Evolutionary conservation across 1,140 invertebrate species (phyloP).

Genomic region (Drosophila burlai): DNA sequence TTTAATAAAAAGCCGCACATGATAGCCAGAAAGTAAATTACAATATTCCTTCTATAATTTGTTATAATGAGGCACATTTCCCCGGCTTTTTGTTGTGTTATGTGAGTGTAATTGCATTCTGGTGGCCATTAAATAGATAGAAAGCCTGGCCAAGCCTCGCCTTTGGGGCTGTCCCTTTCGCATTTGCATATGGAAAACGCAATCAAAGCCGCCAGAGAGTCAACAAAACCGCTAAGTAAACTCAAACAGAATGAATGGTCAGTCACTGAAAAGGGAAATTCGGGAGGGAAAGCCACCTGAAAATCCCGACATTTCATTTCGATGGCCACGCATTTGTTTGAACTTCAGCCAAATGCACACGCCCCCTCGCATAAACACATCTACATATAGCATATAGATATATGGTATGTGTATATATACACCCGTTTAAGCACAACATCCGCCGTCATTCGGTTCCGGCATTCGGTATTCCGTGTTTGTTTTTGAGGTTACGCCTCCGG

Average conservation of each 20-base stretch:
- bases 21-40: slow-evolving; percentile 53
- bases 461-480: slow-evolving; percentile 36
- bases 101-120: slow-evolving; percentile 53
- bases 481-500: slow-evolving; percentile 49
- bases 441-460: slow-evolving; percentile 41
- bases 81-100: background rate
- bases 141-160: background rate
- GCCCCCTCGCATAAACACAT: slow-evolving; percentile 14
- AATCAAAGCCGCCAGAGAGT: slow-evolving; percentile 59
- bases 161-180: slow-evolving; percentile 13
- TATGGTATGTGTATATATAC: background rate
- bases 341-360: slow-evolving; percentile 45
- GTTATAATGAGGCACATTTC: slow-evolving; percentile 23
- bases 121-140: slow-evolving; percentile 41
- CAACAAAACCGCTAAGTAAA: slow-evolving; percentile 64
- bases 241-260: slow-evolving; percentile 39
- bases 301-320: slow-evolving; percentile 51
- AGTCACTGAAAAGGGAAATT: slow-evolving; percentile 3
- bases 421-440: slow-evolving; percentile 10
- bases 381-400: background rate
- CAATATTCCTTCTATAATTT: slow-evolving; percentile 51
- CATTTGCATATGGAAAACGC: slow-evolving; percentile 65
- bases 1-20: slow-evolving; percentile 66
- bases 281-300: slow-evolving; percentile 23
- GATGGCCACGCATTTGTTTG: slow-evolving; percentile 44